Evolutionary conservation across 2,113 vertebrate species (phyloP).

Genomic region (Anguilla rostrata): DNA sequence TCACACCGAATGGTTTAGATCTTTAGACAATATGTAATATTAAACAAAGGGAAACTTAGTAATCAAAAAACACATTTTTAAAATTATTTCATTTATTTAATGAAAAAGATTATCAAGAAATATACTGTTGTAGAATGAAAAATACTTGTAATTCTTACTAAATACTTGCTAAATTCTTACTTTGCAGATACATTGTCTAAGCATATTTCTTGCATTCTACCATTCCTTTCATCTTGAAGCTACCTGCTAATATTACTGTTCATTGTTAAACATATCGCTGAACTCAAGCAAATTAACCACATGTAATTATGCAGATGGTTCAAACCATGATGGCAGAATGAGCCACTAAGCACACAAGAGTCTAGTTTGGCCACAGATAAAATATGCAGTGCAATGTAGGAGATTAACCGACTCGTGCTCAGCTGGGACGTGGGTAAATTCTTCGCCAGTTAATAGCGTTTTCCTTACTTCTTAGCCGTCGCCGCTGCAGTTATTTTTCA

Average conservation of each 20-base stretch:
- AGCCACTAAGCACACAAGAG: background rate
- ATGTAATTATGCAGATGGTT: background rate
- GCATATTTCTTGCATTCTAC: background rate
- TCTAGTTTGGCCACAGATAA: background rate
- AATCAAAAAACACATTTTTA: too few species aligned
- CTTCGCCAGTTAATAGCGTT: background rate
- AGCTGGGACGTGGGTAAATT: background rate
- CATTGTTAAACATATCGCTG: background rate
- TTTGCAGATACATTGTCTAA: background rate
- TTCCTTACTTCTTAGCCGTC: constrained; percentile 1
- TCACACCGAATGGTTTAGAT: too few species aligned
- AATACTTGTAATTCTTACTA: background rate
- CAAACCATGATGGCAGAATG: background rate
- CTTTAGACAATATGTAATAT: too few species aligned
- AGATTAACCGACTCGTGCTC: background rate
- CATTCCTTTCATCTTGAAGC: background rate
- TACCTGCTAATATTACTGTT: background rate
- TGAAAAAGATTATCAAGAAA: background rate
- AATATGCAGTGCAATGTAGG: background rate
- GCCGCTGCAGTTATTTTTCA: constrained; percentile 16
- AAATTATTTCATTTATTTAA: too few species aligned
- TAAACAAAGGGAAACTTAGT: too few species aligned
- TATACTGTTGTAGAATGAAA: background rate
- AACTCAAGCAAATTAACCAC: background rate
- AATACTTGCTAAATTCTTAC: background rate